A percentile compares a stretch with the other conserved stretches of the same genome.
Evolutionary conservation across 1,140 invertebrate genomes (phyloP).

Genomic region (Papilio polyxenes): DNA sequence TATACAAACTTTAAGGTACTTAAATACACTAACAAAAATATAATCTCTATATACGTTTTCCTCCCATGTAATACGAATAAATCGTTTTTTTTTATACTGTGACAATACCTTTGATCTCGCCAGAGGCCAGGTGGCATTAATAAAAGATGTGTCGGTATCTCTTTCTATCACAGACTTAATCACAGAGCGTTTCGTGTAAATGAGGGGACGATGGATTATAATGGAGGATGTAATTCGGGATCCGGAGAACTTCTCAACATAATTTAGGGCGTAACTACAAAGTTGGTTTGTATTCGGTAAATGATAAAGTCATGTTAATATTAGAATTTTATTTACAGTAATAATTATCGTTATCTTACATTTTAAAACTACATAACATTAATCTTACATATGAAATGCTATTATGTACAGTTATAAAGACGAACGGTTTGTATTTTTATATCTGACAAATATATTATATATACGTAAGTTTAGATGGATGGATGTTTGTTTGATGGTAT

Average conservation of each 20-base stretch:
- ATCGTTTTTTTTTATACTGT: conserved; percentile 5
- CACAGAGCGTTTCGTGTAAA: conserved; percentile 1
- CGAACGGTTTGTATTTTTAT: too few relatives aligned
- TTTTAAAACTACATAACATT: too few relatives aligned
- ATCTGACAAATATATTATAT: too few relatives aligned
- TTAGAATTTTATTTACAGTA: not conserved
- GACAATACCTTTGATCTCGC: conserved; percentile 9
- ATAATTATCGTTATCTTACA: too few relatives aligned
- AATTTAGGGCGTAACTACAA: not conserved
- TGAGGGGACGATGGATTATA: conserved; percentile 20
- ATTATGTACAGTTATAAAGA: too few relatives aligned
- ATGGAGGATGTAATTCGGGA: conserved; percentile 18
- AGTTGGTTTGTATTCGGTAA: not conserved
- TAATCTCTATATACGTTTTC: not conserved
- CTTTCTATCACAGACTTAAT: not conserved
- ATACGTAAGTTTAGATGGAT: too few relatives aligned
- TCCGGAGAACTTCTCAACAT: conserved; percentile 11
- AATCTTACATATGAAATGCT: not conserved
- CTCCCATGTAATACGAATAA: not conserved
- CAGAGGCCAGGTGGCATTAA: conserved; percentile 15
- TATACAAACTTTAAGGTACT: not conserved
- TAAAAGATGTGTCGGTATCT: conserved; percentile 18
- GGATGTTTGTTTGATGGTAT: too few relatives aligned
- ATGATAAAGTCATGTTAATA: not conserved
- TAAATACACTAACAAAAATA: not conserved